phyloP scores from a whole-genome alignment of 1,140 invertebrate genomes.

The Drosophila nebulosa region DNA sequence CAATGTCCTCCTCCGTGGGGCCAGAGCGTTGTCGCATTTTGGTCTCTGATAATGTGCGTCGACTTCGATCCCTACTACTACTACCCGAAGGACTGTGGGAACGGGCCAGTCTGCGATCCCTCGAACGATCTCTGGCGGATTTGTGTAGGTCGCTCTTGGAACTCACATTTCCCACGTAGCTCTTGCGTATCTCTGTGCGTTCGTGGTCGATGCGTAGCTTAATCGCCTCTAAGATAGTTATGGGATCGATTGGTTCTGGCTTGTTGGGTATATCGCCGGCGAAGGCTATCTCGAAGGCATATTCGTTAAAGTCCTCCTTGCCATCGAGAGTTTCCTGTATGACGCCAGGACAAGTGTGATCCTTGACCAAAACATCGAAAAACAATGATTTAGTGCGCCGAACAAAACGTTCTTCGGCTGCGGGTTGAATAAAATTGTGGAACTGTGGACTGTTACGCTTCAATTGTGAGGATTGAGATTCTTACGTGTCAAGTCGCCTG shows the following conservation, averaged over 20 bases:
- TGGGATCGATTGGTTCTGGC: conserved; percentile 55
- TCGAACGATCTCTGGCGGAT: neutral
- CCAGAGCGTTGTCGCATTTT: neutral
- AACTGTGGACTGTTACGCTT: no score
- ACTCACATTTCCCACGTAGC: neutral
- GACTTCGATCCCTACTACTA: neutral
- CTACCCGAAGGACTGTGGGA: neutral
- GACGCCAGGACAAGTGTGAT: conserved; percentile 45
- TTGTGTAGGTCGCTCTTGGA: neutral
- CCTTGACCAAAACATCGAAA: conserved; percentile 48
- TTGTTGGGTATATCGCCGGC: conserved; percentile 32
- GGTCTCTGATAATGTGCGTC: neutral
- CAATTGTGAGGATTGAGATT: neutral
- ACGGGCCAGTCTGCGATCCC: neutral
- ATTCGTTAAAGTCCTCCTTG: conserved; percentile 48
- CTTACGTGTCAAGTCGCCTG: neutral
- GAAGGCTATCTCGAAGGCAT: conserved; percentile 50
- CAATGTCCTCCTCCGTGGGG: conserved; percentile 10
- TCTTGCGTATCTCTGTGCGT: conserved; percentile 27
- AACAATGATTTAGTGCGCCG: conserved; percentile 25
- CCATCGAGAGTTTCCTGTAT: conserved; percentile 56
- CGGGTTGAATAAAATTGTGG: fast-evolving
- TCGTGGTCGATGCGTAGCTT: conserved; percentile 60
- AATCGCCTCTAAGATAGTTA: conserved; percentile 62
- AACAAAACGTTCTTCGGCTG: conserved; percentile 41